These are phyloP conservation scores for Salvelinus sp. DNA, from an alignment of 2,113 vertebrate species.

Conservation along the genomic window DNA sequence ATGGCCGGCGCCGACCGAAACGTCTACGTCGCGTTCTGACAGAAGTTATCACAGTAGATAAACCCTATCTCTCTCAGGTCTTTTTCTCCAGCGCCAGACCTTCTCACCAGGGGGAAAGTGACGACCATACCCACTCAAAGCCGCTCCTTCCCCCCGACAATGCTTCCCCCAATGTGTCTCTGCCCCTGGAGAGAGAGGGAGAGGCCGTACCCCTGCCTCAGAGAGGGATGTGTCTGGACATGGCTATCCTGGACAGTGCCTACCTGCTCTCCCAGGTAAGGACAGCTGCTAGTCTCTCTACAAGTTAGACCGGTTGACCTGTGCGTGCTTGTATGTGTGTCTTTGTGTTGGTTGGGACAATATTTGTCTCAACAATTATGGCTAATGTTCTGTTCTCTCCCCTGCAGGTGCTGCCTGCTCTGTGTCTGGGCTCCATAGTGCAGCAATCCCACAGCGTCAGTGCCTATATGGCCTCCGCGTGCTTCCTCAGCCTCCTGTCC, in stretches of 20 bases:
- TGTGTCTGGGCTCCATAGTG: constrained; percentile 82
- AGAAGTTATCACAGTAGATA: too few species aligned
- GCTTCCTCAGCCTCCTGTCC: constrained; percentile 77
- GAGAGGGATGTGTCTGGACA: constrained; percentile 84
- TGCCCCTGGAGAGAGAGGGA: constrained; percentile 6
- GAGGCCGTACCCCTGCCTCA: neutral
- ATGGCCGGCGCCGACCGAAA: constrained; percentile 82
- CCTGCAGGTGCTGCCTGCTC: constrained; percentile 40
- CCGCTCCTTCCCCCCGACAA: constrained; percentile 46
- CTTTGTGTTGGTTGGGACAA: neutral
- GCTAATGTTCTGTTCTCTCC: neutral
- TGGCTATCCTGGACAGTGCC: constrained; percentile 87
- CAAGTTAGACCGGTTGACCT: too few species aligned
- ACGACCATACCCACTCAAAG: constrained; percentile 52
- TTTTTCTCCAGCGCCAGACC: constrained; percentile 72
- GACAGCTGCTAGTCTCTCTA: neutral
- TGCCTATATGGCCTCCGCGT: constrained; percentile 81
- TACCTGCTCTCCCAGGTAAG: constrained; percentile 79
- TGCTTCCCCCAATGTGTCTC: constrained; percentile 33
- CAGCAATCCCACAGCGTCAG: constrained; percentile 81
- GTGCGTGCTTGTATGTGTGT: neutral
- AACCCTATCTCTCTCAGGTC: constrained; percentile 60
- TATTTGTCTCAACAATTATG: neutral
- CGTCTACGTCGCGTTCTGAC: constrained; percentile 72
- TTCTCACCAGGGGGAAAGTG: neutral